Base-by-base conservation (phyloP, 2,797 vertebrate species). In the Cyclopterus lumpus region DNA sequence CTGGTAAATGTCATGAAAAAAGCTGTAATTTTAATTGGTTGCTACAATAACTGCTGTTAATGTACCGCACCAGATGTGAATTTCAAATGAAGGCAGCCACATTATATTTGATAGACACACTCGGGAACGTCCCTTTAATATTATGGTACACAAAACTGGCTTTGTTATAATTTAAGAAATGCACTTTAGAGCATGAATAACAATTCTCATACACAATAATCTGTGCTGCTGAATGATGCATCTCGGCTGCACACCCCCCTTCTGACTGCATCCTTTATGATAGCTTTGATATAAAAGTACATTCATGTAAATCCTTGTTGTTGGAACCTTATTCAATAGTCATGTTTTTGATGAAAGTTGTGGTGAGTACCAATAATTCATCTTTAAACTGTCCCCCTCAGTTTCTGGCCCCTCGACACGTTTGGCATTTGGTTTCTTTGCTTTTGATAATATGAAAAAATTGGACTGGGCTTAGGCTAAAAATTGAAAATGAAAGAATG, bases 401-500 rank as follows among this genome's bases (percentile, higher is more conserved):
- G 67, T 62, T 51, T 68, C 40, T 55, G 48, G 26, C 64, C 11
- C 28, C 28, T 46, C n/a, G 30, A 62, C 68, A 55, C 80, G 44
- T 34, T 55, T 40, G 11, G 20, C 16, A 76, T 78, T 81, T 77
- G 8, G 46, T 64, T 80, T 58, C 63, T 61, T 57, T 28, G 62
- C 70, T 82, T 75, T 49, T 73, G 58, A 57, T 73, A 5, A 80
- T 67, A 64, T 71, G 89, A 80, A 55, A 10, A 51, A 84, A 81
- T 75, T 69, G 16, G 38, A 68, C 53, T 58, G 49, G 34, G 20
- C 67, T 77, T 15, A 66, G 58, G 49, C 28, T 63, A 34, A 71
- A 79, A 72, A 51, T 66, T n/a, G 18, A 36, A 78, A 55, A 71
- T 75, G 14, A 62, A 74, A 73, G 18, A 6, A 48, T 18, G 4